Percentiles rank a stretch among this genome's conserved stretches.
These are phyloP conservation scores for Corythornis leucogaster DNA, from an alignment of 2,797 vertebrate species.

Conservation along the genomic window DNA sequence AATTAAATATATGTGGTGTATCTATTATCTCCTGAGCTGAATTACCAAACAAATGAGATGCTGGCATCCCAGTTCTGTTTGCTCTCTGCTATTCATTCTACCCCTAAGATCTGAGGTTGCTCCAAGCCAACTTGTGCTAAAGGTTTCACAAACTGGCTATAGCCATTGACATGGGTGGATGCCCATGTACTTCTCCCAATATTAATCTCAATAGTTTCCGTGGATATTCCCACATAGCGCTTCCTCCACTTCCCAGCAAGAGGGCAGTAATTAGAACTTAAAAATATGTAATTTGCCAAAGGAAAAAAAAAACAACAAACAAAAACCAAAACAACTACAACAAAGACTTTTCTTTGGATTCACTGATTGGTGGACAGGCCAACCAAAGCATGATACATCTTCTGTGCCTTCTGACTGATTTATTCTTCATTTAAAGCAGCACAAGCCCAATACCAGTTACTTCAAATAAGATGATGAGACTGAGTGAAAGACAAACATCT, in stretches of 20 bases:
- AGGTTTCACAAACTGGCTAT: neutral
- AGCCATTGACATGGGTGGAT: neutral
- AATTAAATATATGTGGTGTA: neutral
- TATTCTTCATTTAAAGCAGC: neutral
- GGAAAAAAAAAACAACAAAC: neutral
- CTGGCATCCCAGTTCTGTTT: neutral
- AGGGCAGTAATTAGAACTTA: neutral
- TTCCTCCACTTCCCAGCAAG: neutral
- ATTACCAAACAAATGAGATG: neutral
- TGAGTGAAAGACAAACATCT: neutral
- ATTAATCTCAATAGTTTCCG: neutral
- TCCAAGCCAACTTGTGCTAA: neutral
- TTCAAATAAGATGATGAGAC: neutral
- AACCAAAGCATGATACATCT: neutral
- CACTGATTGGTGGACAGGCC: neutral
- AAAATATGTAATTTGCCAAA: neutral
- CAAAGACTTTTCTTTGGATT: neutral
- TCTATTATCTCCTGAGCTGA: neutral
- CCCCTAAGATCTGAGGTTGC: neutral
- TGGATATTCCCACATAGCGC: neutral
- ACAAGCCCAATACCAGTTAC: neutral
- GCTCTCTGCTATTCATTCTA: neutral
- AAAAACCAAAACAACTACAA: accelerated
- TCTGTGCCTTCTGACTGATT: neutral
- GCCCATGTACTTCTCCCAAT: neutral